phyloP scores from a whole-genome alignment of 2,888 invertebrate species.

The Drosophila engyochracea region DNA sequence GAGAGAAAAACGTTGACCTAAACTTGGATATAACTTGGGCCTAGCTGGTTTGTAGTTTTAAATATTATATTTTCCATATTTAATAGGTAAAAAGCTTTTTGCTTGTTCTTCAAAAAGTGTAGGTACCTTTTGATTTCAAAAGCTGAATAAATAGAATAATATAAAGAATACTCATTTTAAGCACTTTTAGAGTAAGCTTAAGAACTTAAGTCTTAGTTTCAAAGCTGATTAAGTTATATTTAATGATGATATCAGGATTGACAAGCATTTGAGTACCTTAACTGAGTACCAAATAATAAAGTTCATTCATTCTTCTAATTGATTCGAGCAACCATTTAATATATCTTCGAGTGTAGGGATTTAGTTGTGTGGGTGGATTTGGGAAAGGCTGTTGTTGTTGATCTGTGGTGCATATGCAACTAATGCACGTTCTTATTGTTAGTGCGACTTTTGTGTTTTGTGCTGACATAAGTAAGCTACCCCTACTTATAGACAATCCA shows the following conservation, averaged over 20 bases:
- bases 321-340: not conserved
- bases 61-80: fast-evolving
- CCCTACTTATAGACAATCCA: slow-evolving; percentile 8
- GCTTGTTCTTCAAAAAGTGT: not conserved
- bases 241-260: not conserved
- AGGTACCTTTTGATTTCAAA: not conserved
- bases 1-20: not conserved
- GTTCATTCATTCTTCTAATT: not conserved
- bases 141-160: not conserved
- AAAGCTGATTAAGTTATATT: not conserved
- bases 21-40: not conserved
- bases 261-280: not conserved
- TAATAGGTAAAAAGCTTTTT: not conserved
- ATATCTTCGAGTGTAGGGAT: not conserved
- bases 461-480: slow-evolving; percentile 75
- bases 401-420: slow-evolving; percentile 58
- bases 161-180: not conserved
- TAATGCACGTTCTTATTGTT: slow-evolving; percentile 64
- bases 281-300: fast-evolving
- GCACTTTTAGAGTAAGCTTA: not conserved
- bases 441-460: slow-evolving; percentile 48
- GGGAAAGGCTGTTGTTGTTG: slow-evolving; percentile 38
- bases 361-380: not conserved
- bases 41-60: not conserved
- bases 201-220: not conserved